A percentile compares a stretch with the other conserved stretches of the same genome.
phyloP scores from a whole-genome alignment of 2,113 vertebrate genomes.

The Toxotes jaculatrix region DNA sequence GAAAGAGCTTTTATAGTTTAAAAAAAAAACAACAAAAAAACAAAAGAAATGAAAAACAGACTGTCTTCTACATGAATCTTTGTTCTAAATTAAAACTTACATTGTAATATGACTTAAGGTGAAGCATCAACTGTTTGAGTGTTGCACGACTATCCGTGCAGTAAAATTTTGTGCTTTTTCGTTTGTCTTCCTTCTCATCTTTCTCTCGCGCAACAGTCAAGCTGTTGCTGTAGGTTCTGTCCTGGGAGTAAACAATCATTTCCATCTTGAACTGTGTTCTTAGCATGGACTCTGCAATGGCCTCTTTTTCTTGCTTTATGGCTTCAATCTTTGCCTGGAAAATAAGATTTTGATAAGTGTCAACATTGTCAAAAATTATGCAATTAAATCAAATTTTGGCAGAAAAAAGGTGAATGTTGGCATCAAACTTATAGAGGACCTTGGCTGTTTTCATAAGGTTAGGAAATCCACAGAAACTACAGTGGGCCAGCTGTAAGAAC shows the following conservation, averaged over 20 bases:
- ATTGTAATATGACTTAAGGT: constrained; percentile 77
- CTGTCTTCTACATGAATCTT: not conserved
- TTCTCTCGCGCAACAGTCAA: constrained; percentile 66
- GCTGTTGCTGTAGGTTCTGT: constrained; percentile 76
- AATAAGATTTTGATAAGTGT: constrained; percentile 7
- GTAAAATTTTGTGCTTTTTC: rapidly evolving
- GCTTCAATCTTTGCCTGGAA: constrained; percentile 85
- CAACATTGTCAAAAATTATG: not conserved
- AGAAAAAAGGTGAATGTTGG: not conserved
- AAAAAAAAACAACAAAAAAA: no score
- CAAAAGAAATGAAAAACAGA: no score
- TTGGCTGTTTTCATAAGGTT: constrained; percentile 81
- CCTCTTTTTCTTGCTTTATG: constrained; percentile 79
- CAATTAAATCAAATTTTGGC: not conserved
- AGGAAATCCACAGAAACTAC: constrained; percentile 79
- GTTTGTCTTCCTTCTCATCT: rapidly evolving
- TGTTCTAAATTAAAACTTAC: constrained; percentile 57
- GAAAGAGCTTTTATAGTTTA: no score
- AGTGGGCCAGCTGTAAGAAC: constrained; percentile 76
- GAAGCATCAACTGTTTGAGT: constrained; percentile 76
- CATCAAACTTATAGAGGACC: constrained; percentile 30
- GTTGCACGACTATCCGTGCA: constrained; percentile 20
- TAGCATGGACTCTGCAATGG: constrained; percentile 77
- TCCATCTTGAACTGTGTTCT: constrained; percentile 91
- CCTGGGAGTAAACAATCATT: constrained; percentile 89